A percentile compares a stretch with the other conserved stretches of the same genome.
phyloP scores from a whole-genome alignment of 1,140 invertebrate genomes.

The Lutraria rhynchaena region DNA sequence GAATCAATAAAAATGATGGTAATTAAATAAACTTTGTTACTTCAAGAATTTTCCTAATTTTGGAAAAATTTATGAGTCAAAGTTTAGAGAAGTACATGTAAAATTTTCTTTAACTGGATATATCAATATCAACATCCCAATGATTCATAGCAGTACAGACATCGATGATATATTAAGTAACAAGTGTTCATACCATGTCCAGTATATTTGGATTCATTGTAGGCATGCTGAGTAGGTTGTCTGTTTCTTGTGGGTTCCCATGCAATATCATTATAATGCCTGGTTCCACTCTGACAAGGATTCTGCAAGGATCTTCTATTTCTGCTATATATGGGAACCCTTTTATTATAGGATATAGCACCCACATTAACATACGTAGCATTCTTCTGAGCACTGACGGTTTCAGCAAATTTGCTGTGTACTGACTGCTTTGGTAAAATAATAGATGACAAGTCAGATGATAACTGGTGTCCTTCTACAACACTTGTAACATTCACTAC shows the following conservation, averaged over 20 bases:
- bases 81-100: neutral
- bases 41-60: no score
- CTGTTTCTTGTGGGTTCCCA: neutral
- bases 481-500: neutral
- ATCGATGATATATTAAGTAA: neutral
- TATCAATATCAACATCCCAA: neutral
- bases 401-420: neutral
- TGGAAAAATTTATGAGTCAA: no score
- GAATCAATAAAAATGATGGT: no score
- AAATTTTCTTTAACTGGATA: neutral
- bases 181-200: neutral
- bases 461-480: neutral
- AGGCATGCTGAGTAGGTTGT: no score
- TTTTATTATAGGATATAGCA: constrained; percentile 23
- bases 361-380: constrained; percentile 34
- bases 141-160: neutral
- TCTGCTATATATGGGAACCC: constrained; percentile 32
- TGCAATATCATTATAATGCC: constrained; percentile 1
- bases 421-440: neutral
- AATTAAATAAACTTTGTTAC: no score
- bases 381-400: constrained; percentile 12
- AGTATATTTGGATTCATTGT: neutral
- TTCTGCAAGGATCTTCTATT: neutral
- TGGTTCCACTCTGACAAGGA: neutral
- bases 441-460: neutral